Base-by-base conservation (phyloP, 2,888 invertebrate genomes). In the Chrysotoxum bicinctum region DNA sequence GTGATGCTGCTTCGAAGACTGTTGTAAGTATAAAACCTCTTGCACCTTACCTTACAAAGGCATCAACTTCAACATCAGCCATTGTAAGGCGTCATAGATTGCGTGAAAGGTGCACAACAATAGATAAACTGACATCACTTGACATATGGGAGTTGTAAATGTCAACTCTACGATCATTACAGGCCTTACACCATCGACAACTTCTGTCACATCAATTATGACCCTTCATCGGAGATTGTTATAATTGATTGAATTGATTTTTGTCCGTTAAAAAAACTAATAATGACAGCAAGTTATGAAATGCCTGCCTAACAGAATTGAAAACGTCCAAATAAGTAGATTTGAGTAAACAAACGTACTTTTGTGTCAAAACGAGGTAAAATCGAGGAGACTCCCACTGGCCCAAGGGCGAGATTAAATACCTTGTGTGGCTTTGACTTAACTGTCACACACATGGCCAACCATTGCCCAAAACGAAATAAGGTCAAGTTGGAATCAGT, bases 401-500 rank as follows among this genome's bases (percentile, higher is more conserved):
- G 48, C 16, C 26, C 60, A 37, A 56, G 52, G 32, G 30, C 45
- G 45, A 23, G 19, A 35, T 37, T 23, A 56, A 62, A 70, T 56
- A 64, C 70, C 70, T 76, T 58, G 43, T 19, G 1, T 66, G 76
- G 52, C 76, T 76, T 81, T 74, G 74, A 48, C 52, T 76, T 50
- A 35, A 30, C 12, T 16, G 45, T 9, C 16, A 16, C 9, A 30
- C 64, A 45, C 43, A 40, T 48, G 48, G 16, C 14, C 12, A 23
- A 12, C 14, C 14, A 30, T 43, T 40, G 52, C 19, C 16, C 32
- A 23, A 48, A 48, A n/a, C 3, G 14, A 48, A 84, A 75, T 84
- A 64, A 74, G 83, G 83, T 79, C 83, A 84, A 84, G 79, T 75
- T 74, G 64, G 54, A 45, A 37, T 75, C 58, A 30, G 58, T 40